A percentile compares a stretch with the other conserved stretches of the same genome.
Conservation (phyloP, 2,797 vertebrate species). For the Pseudochromis fuscus region DNA sequence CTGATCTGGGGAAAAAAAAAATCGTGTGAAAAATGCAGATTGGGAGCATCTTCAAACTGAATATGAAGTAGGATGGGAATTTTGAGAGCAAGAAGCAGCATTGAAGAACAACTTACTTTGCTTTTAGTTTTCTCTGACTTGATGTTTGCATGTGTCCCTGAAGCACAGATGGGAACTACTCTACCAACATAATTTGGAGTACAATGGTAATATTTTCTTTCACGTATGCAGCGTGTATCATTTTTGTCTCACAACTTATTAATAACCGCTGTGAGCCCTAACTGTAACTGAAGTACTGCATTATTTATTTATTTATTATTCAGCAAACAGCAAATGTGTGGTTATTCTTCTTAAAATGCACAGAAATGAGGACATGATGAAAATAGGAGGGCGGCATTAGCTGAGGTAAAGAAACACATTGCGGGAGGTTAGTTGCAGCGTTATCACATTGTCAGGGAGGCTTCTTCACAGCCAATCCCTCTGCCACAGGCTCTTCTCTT, state of each 20-base stretch:
- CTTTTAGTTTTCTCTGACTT: slow-evolving; percentile 16
- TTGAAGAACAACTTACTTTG: not conserved
- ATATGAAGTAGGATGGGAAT: not conserved
- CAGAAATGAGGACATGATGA: slow-evolving; percentile 46
- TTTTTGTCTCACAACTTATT: not conserved
- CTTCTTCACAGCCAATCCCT: slow-evolving; percentile 74
- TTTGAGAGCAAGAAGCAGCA: not conserved
- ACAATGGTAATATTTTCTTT: not conserved
- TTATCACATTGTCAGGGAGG: slow-evolving; percentile 72
- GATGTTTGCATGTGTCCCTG: not conserved
- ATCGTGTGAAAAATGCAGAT: slow-evolving; percentile 22
- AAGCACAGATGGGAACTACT: not conserved
- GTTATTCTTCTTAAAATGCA: slow-evolving; percentile 18
- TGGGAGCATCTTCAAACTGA: slow-evolving; percentile 9
- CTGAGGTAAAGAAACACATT: slow-evolving; percentile 65
- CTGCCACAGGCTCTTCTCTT: slow-evolving; percentile 74
- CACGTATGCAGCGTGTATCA: slow-evolving; percentile 1
- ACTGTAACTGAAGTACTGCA: not conserved
- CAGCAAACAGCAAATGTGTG: slow-evolving; percentile 3
- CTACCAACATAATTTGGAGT: not conserved
- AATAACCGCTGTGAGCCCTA: not conserved
- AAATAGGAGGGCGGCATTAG: slow-evolving; percentile 61
- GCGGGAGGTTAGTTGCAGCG: slow-evolving; percentile 63
- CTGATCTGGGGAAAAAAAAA: slow-evolving; percentile 13
- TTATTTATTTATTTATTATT: not conserved